These are phyloP conservation scores for Odontophorus gujanensis DNA, from an alignment of 2,113 vertebrate genomes.

Conservation along the genomic window DNA sequence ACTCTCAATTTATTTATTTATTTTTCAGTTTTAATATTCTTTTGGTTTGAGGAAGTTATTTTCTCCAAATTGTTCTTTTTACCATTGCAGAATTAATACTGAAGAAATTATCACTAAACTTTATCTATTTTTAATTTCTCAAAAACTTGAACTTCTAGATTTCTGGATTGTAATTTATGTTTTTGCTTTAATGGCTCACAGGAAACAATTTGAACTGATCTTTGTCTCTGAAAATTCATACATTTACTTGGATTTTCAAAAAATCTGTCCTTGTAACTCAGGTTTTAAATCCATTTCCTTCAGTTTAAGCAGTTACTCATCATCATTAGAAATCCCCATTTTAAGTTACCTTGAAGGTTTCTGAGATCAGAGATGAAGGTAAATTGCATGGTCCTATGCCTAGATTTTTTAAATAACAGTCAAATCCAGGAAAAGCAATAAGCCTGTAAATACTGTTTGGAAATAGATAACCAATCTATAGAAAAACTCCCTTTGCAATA, in stretches of 20 bases:
- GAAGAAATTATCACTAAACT: background rate
- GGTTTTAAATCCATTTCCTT: background rate
- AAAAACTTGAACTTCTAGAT: background rate
- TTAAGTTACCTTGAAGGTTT: background rate
- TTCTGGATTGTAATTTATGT: background rate
- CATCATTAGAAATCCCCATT: background rate
- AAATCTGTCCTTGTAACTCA: background rate
- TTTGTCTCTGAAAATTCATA: background rate
- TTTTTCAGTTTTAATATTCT: background rate
- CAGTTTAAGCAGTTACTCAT: background rate
- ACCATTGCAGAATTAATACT: background rate
- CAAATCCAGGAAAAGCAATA: background rate
- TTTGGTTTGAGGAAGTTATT: background rate
- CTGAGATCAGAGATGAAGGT: background rate
- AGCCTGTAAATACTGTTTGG: background rate
- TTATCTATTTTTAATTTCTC: background rate
- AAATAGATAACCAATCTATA: background rate
- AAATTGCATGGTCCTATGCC: background rate
- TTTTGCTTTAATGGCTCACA: background rate
- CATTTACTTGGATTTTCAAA: background rate
- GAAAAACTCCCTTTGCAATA: background rate
- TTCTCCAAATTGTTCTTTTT: background rate
- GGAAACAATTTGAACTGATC: background rate
- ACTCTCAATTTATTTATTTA: background rate
- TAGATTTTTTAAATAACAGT: background rate